Base-by-base conservation (phyloP, 2,113 vertebrate species). In the Sinocyclocheilus anophthalmus region DNA sequence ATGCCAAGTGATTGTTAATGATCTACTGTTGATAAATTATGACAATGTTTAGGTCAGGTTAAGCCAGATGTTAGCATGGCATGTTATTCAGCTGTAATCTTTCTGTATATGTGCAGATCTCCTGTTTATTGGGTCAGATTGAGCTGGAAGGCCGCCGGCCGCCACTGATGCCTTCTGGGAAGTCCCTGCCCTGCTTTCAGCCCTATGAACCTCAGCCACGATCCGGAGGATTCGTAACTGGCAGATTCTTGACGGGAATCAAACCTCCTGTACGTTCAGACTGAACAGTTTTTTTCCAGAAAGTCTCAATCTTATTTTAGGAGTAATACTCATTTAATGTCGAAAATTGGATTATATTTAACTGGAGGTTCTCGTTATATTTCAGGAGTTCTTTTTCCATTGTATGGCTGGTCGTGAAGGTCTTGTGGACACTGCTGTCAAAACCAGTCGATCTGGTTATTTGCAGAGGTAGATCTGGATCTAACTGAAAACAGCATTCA, bases 381-480 rank as follows among this genome's bases (percentile, higher is more conserved):
- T 91, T 13, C 92, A 97, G 98, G 98, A 99, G 89, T 99, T 97
- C 91, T 99, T 99, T 94, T 99, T 98, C 82, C 98, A 99, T 89
- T 99, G 98, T 90, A 99, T 99, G 98, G 98, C 98, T 14, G 98
- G 98, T 61, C 96, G 98, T 87, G 98, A 99, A 89, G 98, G 98
- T 6, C 94, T 99, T 0, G 98, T 99, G 5, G 98, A 99, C 88
- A 99, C 98, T 0, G 98, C 98, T 18, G 98, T 99, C 82, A 99
- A 99, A 94, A 99, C 98, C 9, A 99, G 97, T 79, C 94, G 98
- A 87, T 99, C 98, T 1, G 98, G 98, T 33, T 99, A 99, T 88
- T 95, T 99, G 3, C 98, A 99, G 86, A 97, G 98, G 98, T 99
- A 90, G 90, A 89, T 53, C 14, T 24, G 26, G 20, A n/a, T 76